Base-by-base conservation (phyloP, 2,888 invertebrate species). In the Steromphala cineraria region DNA sequence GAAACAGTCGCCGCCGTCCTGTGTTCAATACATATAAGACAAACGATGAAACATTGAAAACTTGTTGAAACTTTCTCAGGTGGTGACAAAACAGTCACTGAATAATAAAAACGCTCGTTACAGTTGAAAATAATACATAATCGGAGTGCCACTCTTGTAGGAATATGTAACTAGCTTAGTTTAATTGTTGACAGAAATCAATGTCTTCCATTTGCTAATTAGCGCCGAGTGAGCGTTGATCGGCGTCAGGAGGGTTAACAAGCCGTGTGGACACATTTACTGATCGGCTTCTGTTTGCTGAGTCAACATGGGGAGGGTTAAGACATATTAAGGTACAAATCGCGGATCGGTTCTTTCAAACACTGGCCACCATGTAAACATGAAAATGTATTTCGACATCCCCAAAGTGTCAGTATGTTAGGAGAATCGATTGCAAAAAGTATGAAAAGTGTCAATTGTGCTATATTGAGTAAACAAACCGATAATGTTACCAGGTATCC, bases 371-470 rank as follows among this genome's bases (percentile, higher is more conserved):
- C 62, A 28, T 62, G 62, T 62, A 62, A 62, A 62, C 28, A 62
- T 62, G 28, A 17, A 62, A 62, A 62, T 62, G 62, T 62, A 62
- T 62, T 62, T 62, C 62, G 21, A 62, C 62, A 24, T 62, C 62
- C 28, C 28, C 24, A 28, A 62, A 62, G 62, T 62, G 62, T 62
- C 62, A 62, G 24, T 62, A 28, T 28, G 62, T 62, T 62, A 28
- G 62, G 21, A 28, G 62, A 62, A 62, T 62, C 62, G 62, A 62
- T 62, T 62, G 28, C 28, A 62, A 62, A 62, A 62, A 62, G 28
- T 62, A 28, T 7, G 62, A 62, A 62, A 62, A 62, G 62, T 62
- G 62, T 62, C 62, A 62, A 62, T 62, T 62, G 62, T 62, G 62
- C 62, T 24, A 24, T 62, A 62, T 62, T 62, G 62, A 62, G 62